These are phyloP conservation scores for Hippasteria phrygiana DNA, from an alignment of 53 echinoderm and acorn worm species.

Conservation along the genomic window DNA sequence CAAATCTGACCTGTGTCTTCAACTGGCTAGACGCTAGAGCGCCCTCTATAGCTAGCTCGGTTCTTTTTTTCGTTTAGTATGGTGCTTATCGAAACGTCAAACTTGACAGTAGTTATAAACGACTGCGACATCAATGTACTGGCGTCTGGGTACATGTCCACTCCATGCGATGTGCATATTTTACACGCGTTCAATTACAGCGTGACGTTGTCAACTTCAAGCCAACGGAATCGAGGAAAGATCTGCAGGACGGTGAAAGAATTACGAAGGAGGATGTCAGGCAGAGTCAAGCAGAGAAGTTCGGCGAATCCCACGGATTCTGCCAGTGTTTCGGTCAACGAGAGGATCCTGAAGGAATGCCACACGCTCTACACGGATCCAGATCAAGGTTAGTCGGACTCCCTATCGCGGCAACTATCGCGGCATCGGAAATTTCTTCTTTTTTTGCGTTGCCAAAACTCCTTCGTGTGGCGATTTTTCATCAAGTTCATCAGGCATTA, in stretches of 20 bases:
- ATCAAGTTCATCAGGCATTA: too few species aligned
- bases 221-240: background rate
- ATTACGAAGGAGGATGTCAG: constrained; percentile 90
- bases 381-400: constrained; percentile 79
- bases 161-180: constrained; percentile 29
- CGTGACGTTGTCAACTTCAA: constrained; percentile 35
- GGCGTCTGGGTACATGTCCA: constrained; percentile 19
- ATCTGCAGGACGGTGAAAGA: too few species aligned
- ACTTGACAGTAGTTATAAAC: background rate
- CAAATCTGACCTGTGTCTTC: background rate
- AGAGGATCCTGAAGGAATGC: constrained; percentile 92
- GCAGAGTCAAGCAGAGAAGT: constrained; percentile 84
- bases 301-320: constrained; percentile 96
- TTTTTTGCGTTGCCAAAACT: too few species aligned
- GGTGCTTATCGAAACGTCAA: constrained; percentile 30
- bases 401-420: too few species aligned
- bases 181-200: background rate
- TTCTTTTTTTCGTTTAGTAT: constrained; percentile 14
- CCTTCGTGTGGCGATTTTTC: too few species aligned
- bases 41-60: constrained; percentile 13
- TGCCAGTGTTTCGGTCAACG: constrained; percentile 82
- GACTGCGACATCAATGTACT: too few species aligned
- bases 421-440: too few species aligned
- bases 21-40: background rate
- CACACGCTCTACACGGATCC: constrained; percentile 84